phyloP scores from a whole-genome alignment of 2,888 invertebrate species.

The Callinectes sapidus region DNA sequence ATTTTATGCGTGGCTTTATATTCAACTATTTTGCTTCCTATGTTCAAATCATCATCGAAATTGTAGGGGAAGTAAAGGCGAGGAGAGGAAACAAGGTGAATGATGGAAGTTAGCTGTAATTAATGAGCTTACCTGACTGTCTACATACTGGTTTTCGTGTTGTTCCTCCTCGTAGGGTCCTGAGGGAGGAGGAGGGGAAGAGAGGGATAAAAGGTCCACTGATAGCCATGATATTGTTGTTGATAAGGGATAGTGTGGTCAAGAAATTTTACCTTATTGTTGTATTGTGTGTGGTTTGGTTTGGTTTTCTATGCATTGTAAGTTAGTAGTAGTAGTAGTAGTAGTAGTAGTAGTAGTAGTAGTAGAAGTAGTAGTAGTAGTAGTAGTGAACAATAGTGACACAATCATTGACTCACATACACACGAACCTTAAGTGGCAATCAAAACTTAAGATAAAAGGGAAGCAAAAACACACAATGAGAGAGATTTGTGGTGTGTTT shows the following conservation, averaged over 20 bases:
- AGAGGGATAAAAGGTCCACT: not conserved
- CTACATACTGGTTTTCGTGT: conserved; percentile 25
- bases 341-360: not conserved
- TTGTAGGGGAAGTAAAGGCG: not conserved
- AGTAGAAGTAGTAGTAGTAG: conserved; percentile 15
- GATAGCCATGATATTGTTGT: not conserved
- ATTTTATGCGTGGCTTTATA: too few relatives aligned
- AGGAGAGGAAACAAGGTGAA: not conserved
- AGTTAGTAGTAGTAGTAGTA: not conserved
- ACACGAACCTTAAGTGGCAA: not conserved
- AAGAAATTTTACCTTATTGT: not conserved
- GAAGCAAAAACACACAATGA: not conserved
- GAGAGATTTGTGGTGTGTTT: not conserved
- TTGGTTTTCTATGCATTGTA: not conserved
- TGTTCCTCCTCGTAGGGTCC: conserved; percentile 39
- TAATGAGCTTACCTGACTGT: conserved; percentile 38
- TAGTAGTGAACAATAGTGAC: not conserved
- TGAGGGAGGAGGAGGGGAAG: not conserved
- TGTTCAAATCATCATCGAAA: not conserved
- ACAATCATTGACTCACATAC: not conserved
- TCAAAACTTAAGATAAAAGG: not conserved
- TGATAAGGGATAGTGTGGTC: not conserved
- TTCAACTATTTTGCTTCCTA: not conserved
- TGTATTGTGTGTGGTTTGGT: not conserved
- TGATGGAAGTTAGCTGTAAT: not conserved